Conservation (phyloP, 64 coral and sea anemone genomes). For the Platygyra sinensis region DNA sequence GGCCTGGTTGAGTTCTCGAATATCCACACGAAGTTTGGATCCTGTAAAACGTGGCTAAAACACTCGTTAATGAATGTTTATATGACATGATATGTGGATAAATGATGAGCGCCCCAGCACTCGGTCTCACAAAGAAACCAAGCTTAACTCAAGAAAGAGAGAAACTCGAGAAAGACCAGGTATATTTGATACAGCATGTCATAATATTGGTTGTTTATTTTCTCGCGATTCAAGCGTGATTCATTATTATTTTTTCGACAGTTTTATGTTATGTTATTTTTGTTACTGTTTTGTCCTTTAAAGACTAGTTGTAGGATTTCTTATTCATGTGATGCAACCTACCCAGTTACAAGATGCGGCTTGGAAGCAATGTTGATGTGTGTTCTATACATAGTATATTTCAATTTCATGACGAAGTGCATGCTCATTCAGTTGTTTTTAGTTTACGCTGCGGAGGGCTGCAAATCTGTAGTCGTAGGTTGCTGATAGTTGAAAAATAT, state of each 20-base stretch:
- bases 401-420: no score
- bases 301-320: no score
- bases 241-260: neutral
- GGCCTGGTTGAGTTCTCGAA: neutral
- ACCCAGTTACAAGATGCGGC: no score
- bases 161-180: slow-evolving; percentile 66
- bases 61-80: neutral
- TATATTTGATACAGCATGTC: neutral
- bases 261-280: neutral
- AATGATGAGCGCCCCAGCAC: slow-evolving; percentile 32
- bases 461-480: no score
- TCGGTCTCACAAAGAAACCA: slow-evolving; percentile 44
- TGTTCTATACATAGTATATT: no score
- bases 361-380: no score
- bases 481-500: no score
- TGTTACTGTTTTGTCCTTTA: neutral
- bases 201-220: slow-evolving; percentile 19
- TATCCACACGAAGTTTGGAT: neutral
- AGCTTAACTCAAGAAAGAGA: slow-evolving; percentile 52
- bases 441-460: no score
- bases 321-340: no score
- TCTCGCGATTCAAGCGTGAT: neutral
- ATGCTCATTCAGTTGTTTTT: no score
- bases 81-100: neutral
- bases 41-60: neutral